Conservation (phyloP, 2,797 vertebrate species). For the Danio choprae region DNA sequence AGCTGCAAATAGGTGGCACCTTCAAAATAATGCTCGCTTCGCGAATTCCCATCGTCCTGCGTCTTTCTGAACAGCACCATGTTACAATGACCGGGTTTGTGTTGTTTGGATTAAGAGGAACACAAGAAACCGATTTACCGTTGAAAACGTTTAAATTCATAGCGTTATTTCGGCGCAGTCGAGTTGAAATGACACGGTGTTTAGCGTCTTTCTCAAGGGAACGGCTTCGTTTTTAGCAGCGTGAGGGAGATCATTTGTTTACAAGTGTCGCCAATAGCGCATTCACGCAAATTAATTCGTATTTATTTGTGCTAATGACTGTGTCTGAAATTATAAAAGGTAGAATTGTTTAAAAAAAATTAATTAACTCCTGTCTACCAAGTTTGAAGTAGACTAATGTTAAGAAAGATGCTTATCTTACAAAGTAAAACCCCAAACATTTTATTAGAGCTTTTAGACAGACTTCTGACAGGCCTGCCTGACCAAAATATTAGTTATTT, state of each 20-base stretch:
- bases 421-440: not conserved
- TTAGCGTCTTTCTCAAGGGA: conserved; percentile 51
- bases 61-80: conserved; percentile 19
- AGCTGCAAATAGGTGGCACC: conserved; percentile 85
- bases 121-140: conserved; percentile 51
- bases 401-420: not conserved
- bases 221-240: conserved; percentile 38
- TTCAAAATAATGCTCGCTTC: conserved; percentile 82
- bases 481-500: not conserved
- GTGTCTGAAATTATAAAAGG: not conserved
- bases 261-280: not conserved
- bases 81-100: conserved; percentile 65
- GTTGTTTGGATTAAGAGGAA: conserved; percentile 59
- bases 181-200: conserved; percentile 51
- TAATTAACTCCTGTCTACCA: not conserved
- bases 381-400: not conserved
- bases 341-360: not conserved
- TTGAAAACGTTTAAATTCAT: conserved; percentile 61
- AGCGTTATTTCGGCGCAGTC: conserved; percentile 48
- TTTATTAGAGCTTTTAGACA: not conserved
- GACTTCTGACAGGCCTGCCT: not conserved
- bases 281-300: not conserved
- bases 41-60: conserved; percentile 62
- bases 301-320: not conserved
- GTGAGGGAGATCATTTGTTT: conserved; percentile 10